Evolutionary conservation across 2,888 invertebrate species (phyloP).

Genomic region (Branchipolynoe longqiensis): DNA sequence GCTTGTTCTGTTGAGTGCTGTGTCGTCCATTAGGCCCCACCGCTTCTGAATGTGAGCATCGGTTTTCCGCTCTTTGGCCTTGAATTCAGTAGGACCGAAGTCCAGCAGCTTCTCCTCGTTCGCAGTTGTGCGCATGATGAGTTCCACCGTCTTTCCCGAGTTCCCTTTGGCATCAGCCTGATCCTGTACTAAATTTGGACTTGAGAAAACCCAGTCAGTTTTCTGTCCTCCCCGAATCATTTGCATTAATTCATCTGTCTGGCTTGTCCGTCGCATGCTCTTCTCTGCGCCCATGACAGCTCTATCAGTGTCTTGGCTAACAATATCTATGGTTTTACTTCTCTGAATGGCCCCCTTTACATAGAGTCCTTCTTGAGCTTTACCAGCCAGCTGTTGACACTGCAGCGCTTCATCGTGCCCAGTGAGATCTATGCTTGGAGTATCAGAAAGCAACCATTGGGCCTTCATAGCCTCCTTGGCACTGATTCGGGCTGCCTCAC

Average conservation of each 20-base stretch:
- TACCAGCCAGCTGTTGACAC: background rate
- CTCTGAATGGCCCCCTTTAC: constrained; percentile 33
- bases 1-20: background rate
- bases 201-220: background rate
- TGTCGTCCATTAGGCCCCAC: constrained; percentile 28
- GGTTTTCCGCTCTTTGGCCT: background rate
- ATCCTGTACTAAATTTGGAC: background rate
- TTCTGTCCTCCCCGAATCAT: background rate
- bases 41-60: background rate
- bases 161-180: background rate
- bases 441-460: constrained; percentile 26
- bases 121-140: constrained; percentile 10
- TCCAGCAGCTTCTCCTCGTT: constrained; percentile 41
- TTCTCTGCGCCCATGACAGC: background rate
- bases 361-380: background rate
- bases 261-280: background rate
- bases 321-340: constrained; percentile 40
- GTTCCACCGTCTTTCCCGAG: constrained; percentile 14
- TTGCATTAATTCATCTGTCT: background rate
- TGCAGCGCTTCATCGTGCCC: background rate
- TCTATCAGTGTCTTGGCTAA: constrained; percentile 1
- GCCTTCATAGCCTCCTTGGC: constrained; percentile 54
- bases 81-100: constrained; percentile 1
- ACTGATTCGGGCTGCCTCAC: constrained; percentile 34
- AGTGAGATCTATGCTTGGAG: constrained; percentile 15